phyloP scores from a whole-genome alignment of 2,888 invertebrate species.

The Drosophila nr. perissopoda region DNA sequence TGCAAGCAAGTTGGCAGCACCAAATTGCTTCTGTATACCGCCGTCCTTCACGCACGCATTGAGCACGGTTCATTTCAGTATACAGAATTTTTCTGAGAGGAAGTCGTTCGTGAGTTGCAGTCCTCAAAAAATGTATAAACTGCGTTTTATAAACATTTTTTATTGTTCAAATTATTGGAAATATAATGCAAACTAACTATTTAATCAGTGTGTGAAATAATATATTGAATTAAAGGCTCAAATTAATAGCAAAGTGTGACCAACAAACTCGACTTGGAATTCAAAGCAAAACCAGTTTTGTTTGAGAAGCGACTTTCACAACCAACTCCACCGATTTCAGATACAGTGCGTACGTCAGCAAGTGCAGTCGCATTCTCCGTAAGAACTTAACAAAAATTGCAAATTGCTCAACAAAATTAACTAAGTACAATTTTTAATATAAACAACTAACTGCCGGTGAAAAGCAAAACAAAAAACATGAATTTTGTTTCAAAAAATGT shows the following conservation, averaged over 20 bases:
- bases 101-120: constrained; percentile 40
- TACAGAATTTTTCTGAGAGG: constrained; percentile 67
- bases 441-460: constrained; percentile 3
- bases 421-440: background rate
- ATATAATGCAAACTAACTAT: background rate
- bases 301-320: constrained; percentile 22
- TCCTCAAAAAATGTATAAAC: constrained; percentile 21
- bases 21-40: constrained; percentile 1
- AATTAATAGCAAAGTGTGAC: background rate
- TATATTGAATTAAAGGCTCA: background rate
- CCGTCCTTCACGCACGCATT: constrained; percentile 25
- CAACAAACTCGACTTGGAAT: constrained; percentile 2
- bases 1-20: constrained; percentile 35
- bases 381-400: background rate
- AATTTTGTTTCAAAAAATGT: constrained; percentile 14
- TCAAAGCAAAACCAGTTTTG: constrained; percentile 47
- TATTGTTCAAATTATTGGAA: background rate
- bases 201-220: background rate
- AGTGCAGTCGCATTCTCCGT: constrained; percentile 35
- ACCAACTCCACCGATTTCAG: constrained; percentile 21
- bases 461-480: constrained; percentile 12
- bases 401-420: constrained; percentile 4
- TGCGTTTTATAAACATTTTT: background rate
- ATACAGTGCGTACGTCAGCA: constrained; percentile 53
- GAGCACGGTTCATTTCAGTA: constrained; percentile 44